Conservation (phyloP, 2,797 vertebrate genomes). For the Masticophis lateralis region DNA sequence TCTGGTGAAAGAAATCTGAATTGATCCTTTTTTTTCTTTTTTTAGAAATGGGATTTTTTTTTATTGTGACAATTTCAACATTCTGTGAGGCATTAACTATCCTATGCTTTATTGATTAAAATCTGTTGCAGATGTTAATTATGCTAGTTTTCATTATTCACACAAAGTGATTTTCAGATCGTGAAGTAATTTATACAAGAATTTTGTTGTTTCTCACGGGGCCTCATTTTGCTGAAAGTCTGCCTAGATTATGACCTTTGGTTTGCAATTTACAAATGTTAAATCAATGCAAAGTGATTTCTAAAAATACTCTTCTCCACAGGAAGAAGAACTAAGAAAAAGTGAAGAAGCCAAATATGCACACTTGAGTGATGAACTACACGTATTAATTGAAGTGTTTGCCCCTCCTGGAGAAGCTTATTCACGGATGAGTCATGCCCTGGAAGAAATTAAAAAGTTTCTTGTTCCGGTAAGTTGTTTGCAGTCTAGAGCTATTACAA, state of each 20-base stretch:
- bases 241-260: constrained; percentile 54
- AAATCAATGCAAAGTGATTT: constrained; percentile 63
- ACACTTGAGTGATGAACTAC: constrained; percentile 96
- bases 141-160: constrained; percentile 51
- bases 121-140: constrained; percentile 56
- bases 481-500: constrained; percentile 31
- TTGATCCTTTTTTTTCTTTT: not conserved
- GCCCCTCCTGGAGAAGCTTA: constrained; percentile 98
- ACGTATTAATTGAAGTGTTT: constrained; percentile 99
- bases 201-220: constrained; percentile 58
- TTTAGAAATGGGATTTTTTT: not conserved
- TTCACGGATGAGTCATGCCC: constrained; percentile 98
- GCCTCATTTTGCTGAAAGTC: constrained; percentile 49
- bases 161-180: constrained; percentile 61
- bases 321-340: constrained; percentile 98
- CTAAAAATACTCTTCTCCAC: constrained; percentile 67
- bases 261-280: constrained; percentile 53
- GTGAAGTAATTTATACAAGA: constrained; percentile 52
- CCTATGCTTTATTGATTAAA: constrained; percentile 63
- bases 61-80: constrained; percentile 38
- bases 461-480: constrained; percentile 93
- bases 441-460: constrained; percentile 99
- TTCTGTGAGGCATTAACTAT: constrained; percentile 45
- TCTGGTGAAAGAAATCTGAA: not conserved
- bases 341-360: constrained; percentile 95